Percentiles rank a stretch among this genome's conserved stretches.
Conservation (phyloP, 1,140 invertebrate genomes). For the Steinernema khuongi region DNA sequence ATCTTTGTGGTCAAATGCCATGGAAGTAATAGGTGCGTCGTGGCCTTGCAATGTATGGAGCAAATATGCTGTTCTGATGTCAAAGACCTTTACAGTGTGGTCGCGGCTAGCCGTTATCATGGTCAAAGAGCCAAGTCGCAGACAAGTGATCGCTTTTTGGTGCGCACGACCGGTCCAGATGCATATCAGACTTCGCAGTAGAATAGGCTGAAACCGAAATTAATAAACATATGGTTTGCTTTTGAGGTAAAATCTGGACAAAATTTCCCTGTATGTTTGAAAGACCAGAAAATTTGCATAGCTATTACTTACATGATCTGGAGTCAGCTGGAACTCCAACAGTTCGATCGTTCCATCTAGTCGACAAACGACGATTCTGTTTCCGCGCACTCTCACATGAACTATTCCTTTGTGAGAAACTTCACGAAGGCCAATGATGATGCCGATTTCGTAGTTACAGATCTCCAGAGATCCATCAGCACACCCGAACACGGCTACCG, state of each 20-base stretch:
- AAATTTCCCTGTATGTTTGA: too few relatives aligned
- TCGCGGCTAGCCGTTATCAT: constrained; percentile 13
- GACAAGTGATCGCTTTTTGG: background rate
- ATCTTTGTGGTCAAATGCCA: constrained; percentile 28
- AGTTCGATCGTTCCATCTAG: constrained; percentile 23
- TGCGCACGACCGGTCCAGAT: constrained; percentile 2
- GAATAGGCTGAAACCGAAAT: background rate
- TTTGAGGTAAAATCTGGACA: too few relatives aligned
- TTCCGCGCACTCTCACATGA: constrained; percentile 19
- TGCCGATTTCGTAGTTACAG: constrained; percentile 20
- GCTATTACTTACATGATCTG: background rate
- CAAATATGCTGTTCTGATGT: constrained; percentile 19
- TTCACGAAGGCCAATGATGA: constrained; percentile 29
- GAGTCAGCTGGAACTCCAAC: background rate
- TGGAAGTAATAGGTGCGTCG: constrained; percentile 31
- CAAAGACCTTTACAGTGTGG: constrained; percentile 29
- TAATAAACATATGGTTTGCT: background rate
- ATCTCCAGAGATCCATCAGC: constrained; percentile 36
- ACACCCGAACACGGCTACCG: constrained; percentile 23
- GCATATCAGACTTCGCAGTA: background rate
- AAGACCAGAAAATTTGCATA: too few relatives aligned
- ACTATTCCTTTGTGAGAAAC: constrained; percentile 24
- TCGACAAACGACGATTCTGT: constrained; percentile 17
- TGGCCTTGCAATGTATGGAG: constrained; percentile 42
- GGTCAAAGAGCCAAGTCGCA: background rate